A percentile compares a stretch with the other conserved stretches of the same genome.
These are phyloP conservation scores for Drosophila kikkawai DNA, from an alignment of 1,140 invertebrate species.

Conservation along the genomic window DNA sequence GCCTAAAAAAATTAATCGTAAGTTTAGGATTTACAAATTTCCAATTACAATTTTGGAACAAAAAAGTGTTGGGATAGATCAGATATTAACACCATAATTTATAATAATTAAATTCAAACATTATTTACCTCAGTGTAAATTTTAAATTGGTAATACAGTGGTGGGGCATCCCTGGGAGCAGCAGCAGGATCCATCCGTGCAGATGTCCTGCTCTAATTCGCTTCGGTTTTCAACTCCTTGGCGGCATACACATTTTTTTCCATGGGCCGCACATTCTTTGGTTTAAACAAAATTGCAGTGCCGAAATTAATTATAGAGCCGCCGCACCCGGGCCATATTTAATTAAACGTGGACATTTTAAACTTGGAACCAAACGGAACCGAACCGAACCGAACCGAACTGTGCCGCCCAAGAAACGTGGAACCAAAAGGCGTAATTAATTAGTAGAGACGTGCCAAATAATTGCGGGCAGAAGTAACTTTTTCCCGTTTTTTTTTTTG, in stretches of 20 bases:
- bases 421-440: constrained; percentile 80
- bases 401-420: constrained; percentile 37
- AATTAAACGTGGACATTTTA: constrained; percentile 81
- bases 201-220: constrained; percentile 71
- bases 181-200: constrained; percentile 39
- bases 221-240: constrained; percentile 35
- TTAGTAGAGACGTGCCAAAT: constrained; percentile 81
- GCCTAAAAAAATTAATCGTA: too few species aligned
- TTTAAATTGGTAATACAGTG: constrained; percentile 13
- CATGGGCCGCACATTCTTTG: constrained; percentile 65
- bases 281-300: constrained; percentile 80
- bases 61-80: too few species aligned
- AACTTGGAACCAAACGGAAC: constrained; percentile 42
- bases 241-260: constrained; percentile 20
- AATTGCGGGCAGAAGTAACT: constrained; percentile 79
- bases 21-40: too few species aligned
- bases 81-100: too few species aligned
- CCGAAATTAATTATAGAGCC: constrained; percentile 81
- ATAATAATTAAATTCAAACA: too few species aligned
- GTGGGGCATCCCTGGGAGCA: constrained; percentile 1
- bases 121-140: not conserved
- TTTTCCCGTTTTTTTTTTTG: constrained; percentile 48
- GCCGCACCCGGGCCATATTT: constrained; percentile 67
- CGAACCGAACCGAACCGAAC: constrained; percentile 10
- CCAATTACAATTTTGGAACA: too few species aligned